Base-by-base conservation (phyloP, 2,113 vertebrate species). In the Alouatta palliata region DNA sequence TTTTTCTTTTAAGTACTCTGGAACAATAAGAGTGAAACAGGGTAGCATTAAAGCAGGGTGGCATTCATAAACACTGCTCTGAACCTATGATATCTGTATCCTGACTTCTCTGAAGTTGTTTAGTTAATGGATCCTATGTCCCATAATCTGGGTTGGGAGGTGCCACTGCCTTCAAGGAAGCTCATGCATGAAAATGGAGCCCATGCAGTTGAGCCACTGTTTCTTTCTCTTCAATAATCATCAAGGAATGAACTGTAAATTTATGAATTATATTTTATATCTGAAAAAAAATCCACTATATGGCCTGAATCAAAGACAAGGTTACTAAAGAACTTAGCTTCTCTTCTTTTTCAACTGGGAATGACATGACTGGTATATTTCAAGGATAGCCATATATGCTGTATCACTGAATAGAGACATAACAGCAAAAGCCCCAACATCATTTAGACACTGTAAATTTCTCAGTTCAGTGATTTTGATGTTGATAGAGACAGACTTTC, bases 391-490 rank as follows among this genome's bases (percentile, higher is more conserved):
- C 96, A 96, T 94, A 75, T 92, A 95, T 97, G 96, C 98, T 96
- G 89, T 99, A 99, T 99, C 98, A 98, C 98, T 99, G 98, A 99
- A 98, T 98, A 99, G 96, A 99, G 98, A 98, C 98, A 98, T 98
- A 98, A 96, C 97, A 98, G 96, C 96, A 98, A 97, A 98, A 99
- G 96, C 98, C 98, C 98, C 99, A 99, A 98, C 98, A 99, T 98
- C 96, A 98, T 99, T 99, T 99, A 98, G 98, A 99, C 98, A 98
- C 97, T 97, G 97, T 98, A 98, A 97, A 98, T 99, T 99, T 99
- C 98, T 98, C 98, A 99, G 98, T 98, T 98, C 98, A 98, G 96
- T 98, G 98, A 97, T 96, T 99, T 99, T 99, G 99, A 99, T 98
- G 98, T 96, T 99, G 98, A 99, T 98, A 98, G 98, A 98, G 98